Evolutionary conservation across 2,113 vertebrate species (phyloP), one percentile per base, ranked within the genome.

Genomic region (Drymodes brunneopygia): DNA sequence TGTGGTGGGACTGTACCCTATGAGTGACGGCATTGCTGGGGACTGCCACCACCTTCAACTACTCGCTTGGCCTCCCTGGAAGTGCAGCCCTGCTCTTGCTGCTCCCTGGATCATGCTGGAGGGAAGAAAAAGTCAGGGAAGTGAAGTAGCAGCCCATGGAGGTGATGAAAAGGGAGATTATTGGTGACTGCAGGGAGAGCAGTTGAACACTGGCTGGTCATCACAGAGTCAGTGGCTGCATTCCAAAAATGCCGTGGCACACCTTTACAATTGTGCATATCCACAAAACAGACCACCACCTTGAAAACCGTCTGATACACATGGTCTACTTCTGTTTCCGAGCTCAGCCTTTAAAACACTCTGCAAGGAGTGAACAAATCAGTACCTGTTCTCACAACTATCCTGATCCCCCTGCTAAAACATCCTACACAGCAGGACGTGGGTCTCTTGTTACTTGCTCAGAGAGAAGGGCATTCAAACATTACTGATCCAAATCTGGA

Each of bases 401-500:
- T n/a, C 17, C 47, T 40, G 57, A 81, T n/a, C 33, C 33, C 2
- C 1, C 67, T 45, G 62, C 48, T 75, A 40, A 69, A 92, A 57
- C 29, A 50, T 25, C 48, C 57, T 40, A 51, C 53, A 19, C 28
- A 91, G 66, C 40, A 75, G 57, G 54, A 79, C 21, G 8, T 19
- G 15, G 60, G 62, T 29, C 47, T 5, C 29, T 29, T 65, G 50
- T 14, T 66, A 19, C 45, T 73, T 45, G 45, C 66, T 57, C 51
- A n/a, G 50, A 44, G 54, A 85, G 29, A 75, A 91, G 67, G 81
- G 66, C 51, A 90, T 95, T 92, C 58, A 75, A 75, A 80, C 64
- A 29, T 57, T 42, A 75, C 24, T 33, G 35, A 88, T 31, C 33
- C 83, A 57, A 90, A 85, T 24, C 29, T 72, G 66, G 54, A 91